Evolutionary conservation across 2,888 invertebrate genomes (phyloP).

Genomic region (Lepidonotus clava): DNA sequence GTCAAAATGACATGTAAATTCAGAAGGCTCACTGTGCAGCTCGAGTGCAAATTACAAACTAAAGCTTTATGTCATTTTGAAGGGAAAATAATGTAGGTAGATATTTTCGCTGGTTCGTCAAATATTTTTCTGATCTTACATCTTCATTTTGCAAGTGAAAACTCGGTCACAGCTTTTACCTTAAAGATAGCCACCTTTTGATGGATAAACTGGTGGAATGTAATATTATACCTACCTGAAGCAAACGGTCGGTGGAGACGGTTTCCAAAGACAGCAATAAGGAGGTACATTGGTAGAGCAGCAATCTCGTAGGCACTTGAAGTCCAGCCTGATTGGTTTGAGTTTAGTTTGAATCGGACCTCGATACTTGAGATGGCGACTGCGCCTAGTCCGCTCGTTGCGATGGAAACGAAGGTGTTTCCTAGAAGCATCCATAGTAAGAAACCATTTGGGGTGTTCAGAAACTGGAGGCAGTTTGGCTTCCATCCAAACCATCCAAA

Average conservation of each 20-base stretch:
- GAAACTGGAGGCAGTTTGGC: background rate
- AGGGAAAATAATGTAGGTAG: too few species aligned
- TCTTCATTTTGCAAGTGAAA: too few species aligned
- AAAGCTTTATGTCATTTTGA: too few species aligned
- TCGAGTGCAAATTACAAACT: too few species aligned
- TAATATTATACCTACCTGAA: too few species aligned
- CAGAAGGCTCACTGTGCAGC: too few species aligned
- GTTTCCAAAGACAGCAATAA: background rate
- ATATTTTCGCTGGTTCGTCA: too few species aligned
- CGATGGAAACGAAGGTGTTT: background rate
- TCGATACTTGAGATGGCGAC: slow-evolving; percentile 24
- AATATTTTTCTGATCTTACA: too few species aligned
- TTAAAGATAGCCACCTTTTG: too few species aligned
- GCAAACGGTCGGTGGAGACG: background rate
- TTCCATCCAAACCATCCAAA: background rate
- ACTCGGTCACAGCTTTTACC: too few species aligned
- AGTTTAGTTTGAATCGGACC: slow-evolving; percentile 20
- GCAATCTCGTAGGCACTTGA: slow-evolving; percentile 18
- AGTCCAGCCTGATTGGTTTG: slow-evolving; percentile 22
- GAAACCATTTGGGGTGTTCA: background rate
- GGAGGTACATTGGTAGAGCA: background rate
- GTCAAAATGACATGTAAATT: too few species aligned
- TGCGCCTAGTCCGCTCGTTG: background rate
- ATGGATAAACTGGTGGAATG: too few species aligned
- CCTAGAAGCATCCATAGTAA: background rate